Percentiles rank a stretch among this genome's conserved stretches.
Conservation (phyloP, 2,888 invertebrate genomes). For the Dolichopus griseipennis region DNA sequence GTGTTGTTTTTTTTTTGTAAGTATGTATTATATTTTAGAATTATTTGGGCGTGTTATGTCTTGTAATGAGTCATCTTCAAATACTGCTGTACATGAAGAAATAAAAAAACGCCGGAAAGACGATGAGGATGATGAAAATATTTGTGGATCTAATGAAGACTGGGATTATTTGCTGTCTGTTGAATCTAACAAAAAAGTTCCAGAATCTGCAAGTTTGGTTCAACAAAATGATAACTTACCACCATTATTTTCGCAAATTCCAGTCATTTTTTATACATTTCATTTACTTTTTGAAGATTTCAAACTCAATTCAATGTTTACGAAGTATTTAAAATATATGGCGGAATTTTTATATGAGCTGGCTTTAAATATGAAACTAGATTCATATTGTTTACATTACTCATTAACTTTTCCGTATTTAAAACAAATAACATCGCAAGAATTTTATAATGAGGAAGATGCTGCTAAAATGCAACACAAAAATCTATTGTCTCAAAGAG, state of each 20-base stretch:
- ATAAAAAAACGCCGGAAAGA: slow-evolving; percentile 62
- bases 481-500: slow-evolving; percentile 32
- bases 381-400: slow-evolving; percentile 68
- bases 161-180: slow-evolving; percentile 56
- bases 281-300: slow-evolving; percentile 88
- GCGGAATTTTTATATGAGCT: slow-evolving; percentile 66
- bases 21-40: slow-evolving; percentile 21
- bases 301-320: slow-evolving; percentile 66
- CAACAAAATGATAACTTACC: slow-evolving; percentile 44
- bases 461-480: slow-evolving; percentile 54
- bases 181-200: slow-evolving; percentile 25
- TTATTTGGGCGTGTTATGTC: slow-evolving; percentile 35
- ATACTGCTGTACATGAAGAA: slow-evolving; percentile 48
- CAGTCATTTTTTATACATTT: slow-evolving; percentile 67
- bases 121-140: slow-evolving; percentile 53
- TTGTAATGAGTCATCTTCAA: slow-evolving; percentile 33
- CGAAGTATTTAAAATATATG: slow-evolving; percentile 58
- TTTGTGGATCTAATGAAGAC: slow-evolving; percentile 64
- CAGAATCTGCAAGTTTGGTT: slow-evolving; percentile 17
- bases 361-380: slow-evolving; percentile 63
- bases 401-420: slow-evolving; percentile 77
- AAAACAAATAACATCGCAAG: slow-evolving; percentile 28
- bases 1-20: too few relatives aligned
- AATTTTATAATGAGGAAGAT: slow-evolving; percentile 44
- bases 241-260: slow-evolving; percentile 61